Evolutionary conservation across 2,797 vertebrate genomes (phyloP).

Genomic region (Eulemur mongoz): DNA sequence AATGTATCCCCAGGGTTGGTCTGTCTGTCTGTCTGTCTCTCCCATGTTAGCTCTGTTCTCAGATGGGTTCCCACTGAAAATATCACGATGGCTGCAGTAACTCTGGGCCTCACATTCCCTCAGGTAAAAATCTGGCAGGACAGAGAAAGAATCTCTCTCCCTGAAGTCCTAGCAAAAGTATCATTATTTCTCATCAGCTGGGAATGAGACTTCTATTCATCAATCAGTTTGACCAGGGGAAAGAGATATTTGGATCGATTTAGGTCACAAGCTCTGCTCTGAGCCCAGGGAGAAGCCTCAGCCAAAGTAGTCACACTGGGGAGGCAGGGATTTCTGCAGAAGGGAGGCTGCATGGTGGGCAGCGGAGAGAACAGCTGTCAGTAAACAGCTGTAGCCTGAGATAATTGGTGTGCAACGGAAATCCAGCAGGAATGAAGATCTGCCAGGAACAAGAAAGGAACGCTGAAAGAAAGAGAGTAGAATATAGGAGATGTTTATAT

Average conservation of each 20-base stretch:
- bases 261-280: not conserved
- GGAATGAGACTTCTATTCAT: not conserved
- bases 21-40: not conserved
- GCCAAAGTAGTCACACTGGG: not conserved
- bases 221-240: not conserved
- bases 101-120: not conserved
- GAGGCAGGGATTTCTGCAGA: conserved; percentile 26
- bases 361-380: conserved; percentile 60
- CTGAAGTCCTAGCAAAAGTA: not conserved
- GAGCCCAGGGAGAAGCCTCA: not conserved
- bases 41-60: not conserved
- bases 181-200: not conserved
- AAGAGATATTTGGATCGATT: not conserved
- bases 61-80: not conserved
- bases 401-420: conserved; percentile 31
- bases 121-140: not conserved
- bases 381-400: conserved; percentile 57
- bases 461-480: not conserved
- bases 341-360: not conserved
- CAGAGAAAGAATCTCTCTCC: not conserved
- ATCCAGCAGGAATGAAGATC: not conserved
- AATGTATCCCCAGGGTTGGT: not conserved
- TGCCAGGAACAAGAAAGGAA: conserved; percentile 18
- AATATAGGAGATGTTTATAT: not conserved
- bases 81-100: not conserved